Evolutionary conservation across 2,113 vertebrate species (phyloP), one percentile per base, ranked within the genome.

Genomic region (Tragulus kanchil): DNA sequence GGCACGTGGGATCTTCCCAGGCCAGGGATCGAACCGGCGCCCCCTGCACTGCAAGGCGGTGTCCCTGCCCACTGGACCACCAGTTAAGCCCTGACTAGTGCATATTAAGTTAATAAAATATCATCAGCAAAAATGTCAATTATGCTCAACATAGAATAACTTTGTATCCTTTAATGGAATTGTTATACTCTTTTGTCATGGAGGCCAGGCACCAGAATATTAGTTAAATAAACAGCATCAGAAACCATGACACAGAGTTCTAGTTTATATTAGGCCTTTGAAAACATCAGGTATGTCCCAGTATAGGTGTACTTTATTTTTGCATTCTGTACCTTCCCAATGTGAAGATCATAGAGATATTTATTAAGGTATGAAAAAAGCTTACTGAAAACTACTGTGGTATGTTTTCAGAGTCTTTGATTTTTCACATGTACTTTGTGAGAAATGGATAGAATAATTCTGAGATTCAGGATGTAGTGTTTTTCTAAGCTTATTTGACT

Each of bases 401-500:
- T 65, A 59, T 61, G 61, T 90, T 56, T 84, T 89, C n/a, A 87
- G 19, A 86, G 23, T 17, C 78, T 94, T 94, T 78, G 12, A 62
- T 54, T 54, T 31, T 78, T 36, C 13, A 77, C 52, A 69, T 56
- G 13, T 26, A 8, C 15, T 94, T 77, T 62, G 8, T 31, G 6
- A 64, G 71, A 92, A 79, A 50, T 58, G 36, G n/a, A 45, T 31
- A 67, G 12, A 28, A 26, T 58, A 13, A 25, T 84, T 77, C 28
- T 45, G 42, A 26, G 10, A 84, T 84, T 93, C 84, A 78, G 8
- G 6, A 79, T 26, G 26, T 2, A 78, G 8, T 28, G 3, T 11
- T 93, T 96, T 90, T 54, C 28, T 56, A 71, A 89, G 11, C 10
- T 85, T 85, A n/a, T 79, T 85, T 93, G 50, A 64, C 8, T 81